Conservation (phyloP, 2,797 vertebrate species). For the Lithobates sylvaticus region DNA sequence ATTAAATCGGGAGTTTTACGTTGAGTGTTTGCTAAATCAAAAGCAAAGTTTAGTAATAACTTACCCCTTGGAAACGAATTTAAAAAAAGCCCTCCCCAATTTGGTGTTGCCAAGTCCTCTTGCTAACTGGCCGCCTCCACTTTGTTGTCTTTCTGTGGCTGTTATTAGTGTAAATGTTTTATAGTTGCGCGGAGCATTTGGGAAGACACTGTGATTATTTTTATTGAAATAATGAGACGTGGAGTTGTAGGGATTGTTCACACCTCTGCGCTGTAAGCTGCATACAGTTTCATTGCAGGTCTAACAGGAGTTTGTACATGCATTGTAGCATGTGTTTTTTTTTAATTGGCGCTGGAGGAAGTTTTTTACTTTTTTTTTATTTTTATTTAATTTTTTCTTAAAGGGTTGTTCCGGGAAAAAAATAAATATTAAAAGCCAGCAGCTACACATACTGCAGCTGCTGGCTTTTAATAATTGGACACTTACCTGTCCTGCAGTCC, state of each 20-base stretch:
- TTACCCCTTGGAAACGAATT: not conserved
- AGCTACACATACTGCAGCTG: too few species aligned
- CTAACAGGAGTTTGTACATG: not conserved
- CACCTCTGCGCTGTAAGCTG: not conserved
- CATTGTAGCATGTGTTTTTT: not conserved
- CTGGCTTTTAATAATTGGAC: too few species aligned
- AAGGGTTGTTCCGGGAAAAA: too few species aligned
- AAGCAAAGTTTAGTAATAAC: not conserved
- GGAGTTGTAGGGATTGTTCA: not conserved
- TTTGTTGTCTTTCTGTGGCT: not conserved
- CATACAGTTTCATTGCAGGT: not conserved
- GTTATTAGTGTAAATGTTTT: not conserved
- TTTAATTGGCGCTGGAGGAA: too few species aligned
- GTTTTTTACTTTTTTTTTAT: too few species aligned
- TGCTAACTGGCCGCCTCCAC: not conserved
- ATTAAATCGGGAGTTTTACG: not conserved
- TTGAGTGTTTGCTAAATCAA: not conserved
- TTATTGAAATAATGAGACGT: not conserved
- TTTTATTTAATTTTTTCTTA: too few species aligned
- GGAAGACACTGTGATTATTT: slow-evolving; percentile 15
- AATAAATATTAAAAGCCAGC: too few species aligned
- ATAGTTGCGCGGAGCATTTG: not conserved
- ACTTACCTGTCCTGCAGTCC: too few species aligned
- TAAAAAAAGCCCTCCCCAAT: not conserved
- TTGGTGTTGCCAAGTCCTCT: not conserved